Evolutionary conservation across 1,140 invertebrate species (phyloP).

Genomic region (Mycetomoellerius zeteki): DNA sequence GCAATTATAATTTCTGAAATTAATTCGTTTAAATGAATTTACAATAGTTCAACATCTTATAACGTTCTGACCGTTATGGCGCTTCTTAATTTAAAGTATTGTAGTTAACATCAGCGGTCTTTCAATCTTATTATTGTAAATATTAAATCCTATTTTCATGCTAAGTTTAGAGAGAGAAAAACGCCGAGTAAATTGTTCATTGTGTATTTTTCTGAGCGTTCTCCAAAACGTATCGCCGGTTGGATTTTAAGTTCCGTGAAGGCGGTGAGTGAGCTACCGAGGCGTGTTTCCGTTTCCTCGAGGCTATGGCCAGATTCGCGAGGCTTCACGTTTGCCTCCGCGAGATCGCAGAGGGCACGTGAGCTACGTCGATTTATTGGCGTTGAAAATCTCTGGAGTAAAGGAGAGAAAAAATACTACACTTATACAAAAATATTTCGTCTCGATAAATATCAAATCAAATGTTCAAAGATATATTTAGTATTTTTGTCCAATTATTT

Average conservation of each 20-base stretch:
- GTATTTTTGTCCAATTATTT: not conserved
- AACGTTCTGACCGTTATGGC: no score
- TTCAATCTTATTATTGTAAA: no score
- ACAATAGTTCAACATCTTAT: no score
- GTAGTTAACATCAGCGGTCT: no score
- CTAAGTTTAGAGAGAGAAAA: not conserved
- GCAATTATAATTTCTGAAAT: no score
- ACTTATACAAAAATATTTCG: not conserved
- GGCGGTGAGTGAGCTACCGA: conserved; percentile 62
- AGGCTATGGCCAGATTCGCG: conserved; percentile 58
- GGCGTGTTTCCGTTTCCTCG: conserved; percentile 73
- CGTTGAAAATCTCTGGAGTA: not conserved
- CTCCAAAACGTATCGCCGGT: conserved; percentile 52
- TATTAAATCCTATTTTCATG: not conserved
- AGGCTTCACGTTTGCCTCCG: conserved; percentile 35
- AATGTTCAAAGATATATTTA: not conserved
- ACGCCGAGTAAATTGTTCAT: conserved; percentile 1
- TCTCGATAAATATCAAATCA: not conserved
- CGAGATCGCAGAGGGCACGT: conserved; percentile 30
- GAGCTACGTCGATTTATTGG: conserved; percentile 17
- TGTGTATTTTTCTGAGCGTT: not conserved
- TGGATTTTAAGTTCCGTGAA: conserved; percentile 60
- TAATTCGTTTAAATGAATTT: no score
- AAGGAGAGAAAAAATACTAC: not conserved
- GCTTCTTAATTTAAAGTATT: no score